Conservation (phyloP, 2,113 vertebrate species). For the Heteronetta atricapilla region DNA sequence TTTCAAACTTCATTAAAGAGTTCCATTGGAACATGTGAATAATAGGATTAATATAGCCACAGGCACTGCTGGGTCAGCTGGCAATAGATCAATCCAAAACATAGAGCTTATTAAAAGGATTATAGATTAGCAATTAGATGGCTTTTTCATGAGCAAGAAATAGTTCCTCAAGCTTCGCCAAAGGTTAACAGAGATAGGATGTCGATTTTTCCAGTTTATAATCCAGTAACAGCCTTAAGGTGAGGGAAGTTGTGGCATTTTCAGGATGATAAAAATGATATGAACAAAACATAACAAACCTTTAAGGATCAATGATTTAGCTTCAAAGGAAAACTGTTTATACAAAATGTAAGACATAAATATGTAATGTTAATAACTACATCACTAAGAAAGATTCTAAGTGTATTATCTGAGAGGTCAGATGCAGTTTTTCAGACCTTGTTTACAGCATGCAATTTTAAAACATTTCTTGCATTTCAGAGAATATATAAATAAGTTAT, state of each 20-base stretch:
- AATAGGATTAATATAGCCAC: constrained; percentile 93
- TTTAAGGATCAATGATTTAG: constrained; percentile 10
- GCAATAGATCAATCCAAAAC: constrained; percentile 92
- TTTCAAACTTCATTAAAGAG: constrained; percentile 78
- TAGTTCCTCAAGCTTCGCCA: constrained; percentile 76
- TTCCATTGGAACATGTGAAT: constrained; percentile 83
- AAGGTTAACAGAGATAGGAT: constrained; percentile 82
- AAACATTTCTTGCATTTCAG: constrained; percentile 25
- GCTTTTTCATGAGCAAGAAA: constrained; percentile 84
- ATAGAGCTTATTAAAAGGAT: constrained; percentile 92
- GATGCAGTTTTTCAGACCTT: neutral
- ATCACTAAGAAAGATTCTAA: neutral
- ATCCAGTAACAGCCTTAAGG: constrained; percentile 67
- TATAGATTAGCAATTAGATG: constrained; percentile 99
- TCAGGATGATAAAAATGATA: constrained; percentile 44
- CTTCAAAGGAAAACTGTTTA: constrained; percentile 13
- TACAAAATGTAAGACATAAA: neutral
- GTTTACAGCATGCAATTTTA: neutral
- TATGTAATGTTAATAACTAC: neutral
- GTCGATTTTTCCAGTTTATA: constrained; percentile 77
- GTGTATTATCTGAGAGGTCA: neutral
- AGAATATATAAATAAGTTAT: constrained; percentile 29
- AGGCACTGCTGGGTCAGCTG: constrained; percentile 85
- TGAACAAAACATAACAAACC: constrained; percentile 26
- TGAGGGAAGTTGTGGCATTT: constrained; percentile 57